Conservation (phyloP, 2,113 vertebrate genomes). For the Zingel zingel region DNA sequence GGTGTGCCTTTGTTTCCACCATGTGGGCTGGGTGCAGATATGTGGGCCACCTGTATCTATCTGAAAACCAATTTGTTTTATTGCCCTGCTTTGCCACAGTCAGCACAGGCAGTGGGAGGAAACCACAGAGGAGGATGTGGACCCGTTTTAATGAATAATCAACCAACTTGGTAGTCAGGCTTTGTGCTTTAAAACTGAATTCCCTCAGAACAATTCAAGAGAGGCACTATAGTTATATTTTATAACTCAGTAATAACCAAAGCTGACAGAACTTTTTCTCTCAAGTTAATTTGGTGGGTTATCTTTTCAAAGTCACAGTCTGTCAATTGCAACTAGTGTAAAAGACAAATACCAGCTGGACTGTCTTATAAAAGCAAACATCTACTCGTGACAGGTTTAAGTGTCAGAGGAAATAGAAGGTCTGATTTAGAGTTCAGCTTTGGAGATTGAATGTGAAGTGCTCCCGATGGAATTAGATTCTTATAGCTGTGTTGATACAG, state of each 20-base stretch:
- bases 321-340: background rate
- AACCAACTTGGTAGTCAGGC: slow-evolving; percentile 7
- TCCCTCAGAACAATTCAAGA: background rate
- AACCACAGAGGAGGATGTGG: background rate
- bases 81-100: background rate
- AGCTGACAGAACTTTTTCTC: background rate
- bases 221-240: slow-evolving; percentile 1
- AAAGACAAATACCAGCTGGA: background rate
- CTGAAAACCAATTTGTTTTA: background rate
- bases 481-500: slow-evolving; percentile 9
- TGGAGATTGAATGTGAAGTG: background rate
- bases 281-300: background rate
- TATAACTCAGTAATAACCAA: background rate
- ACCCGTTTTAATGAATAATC: slow-evolving; percentile 4
- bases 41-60: background rate
- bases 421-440: slow-evolving; percentile 18
- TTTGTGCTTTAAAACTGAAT: slow-evolving; percentile 15
- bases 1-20: background rate
- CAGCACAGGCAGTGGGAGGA: background rate
- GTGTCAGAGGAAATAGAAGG: slow-evolving; percentile 13
- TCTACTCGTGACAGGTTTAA: background rate
- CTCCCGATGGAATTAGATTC: slow-evolving; percentile 3
- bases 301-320: slow-evolving; percentile 13
- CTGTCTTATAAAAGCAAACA: slow-evolving; percentile 8
- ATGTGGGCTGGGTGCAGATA: background rate